Conservation (phyloP, 2,797 vertebrate genomes). For the Neoniphon sammara region DNA sequence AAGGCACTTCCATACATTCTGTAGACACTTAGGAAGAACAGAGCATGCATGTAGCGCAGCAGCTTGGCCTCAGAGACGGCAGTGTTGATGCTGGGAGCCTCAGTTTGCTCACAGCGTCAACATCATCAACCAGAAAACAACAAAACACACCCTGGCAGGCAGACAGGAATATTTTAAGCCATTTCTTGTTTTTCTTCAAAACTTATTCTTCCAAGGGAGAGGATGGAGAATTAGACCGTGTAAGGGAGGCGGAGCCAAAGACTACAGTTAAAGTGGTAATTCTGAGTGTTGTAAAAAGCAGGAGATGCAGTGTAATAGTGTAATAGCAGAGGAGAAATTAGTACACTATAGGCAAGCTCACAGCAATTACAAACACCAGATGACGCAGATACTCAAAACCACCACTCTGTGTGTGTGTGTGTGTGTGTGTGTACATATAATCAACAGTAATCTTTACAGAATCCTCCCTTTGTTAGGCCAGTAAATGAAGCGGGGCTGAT, state of each 20-base stretch:
- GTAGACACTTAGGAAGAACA: not conserved
- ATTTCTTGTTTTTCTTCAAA: not conserved
- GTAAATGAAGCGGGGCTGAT: slow-evolving; percentile 64
- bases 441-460: slow-evolving; percentile 50
- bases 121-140: not conserved
- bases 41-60: too few relatives aligned
- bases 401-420: slow-evolving; percentile 12
- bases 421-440: slow-evolving; percentile 40
- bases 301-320: slow-evolving; percentile 35
- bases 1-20: not conserved
- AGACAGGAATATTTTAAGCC: not conserved
- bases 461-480: slow-evolving; percentile 41
- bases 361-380: slow-evolving; percentile 71
- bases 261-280: slow-evolving; percentile 19
- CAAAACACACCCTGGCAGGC: not conserved
- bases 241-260: slow-evolving; percentile 11
- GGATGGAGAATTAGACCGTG: slow-evolving; percentile 1
- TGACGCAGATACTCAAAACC: slow-evolving; percentile 73
- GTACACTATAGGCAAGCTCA: slow-evolving; percentile 57
- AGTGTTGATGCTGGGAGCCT: too few relatives aligned
- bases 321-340: slow-evolving; percentile 59
- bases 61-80: not conserved
- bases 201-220: not conserved
- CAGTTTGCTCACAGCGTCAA: not conserved
- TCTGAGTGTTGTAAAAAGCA: slow-evolving; percentile 48